A percentile compares a stretch with the other conserved stretches of the same genome.
Evolutionary conservation across 2,113 vertebrate genomes (phyloP).

Genomic region (Morone saxatilis): DNA sequence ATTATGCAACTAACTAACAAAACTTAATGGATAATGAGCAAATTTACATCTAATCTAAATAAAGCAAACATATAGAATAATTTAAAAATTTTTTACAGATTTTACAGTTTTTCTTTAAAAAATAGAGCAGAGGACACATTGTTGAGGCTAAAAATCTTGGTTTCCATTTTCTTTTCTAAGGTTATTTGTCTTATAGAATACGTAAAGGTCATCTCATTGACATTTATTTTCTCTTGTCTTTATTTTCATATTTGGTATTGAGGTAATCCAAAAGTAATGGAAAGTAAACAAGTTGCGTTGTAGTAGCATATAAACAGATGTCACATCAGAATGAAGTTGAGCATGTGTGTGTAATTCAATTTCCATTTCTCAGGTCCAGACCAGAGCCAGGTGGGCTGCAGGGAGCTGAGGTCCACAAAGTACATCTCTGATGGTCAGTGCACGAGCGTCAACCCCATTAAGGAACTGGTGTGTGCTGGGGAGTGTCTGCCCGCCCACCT

Average conservation of each 20-base stretch:
- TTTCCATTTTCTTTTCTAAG: too few species aligned
- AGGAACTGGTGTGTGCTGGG: conserved; percentile 96
- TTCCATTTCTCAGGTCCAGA: conserved; percentile 73
- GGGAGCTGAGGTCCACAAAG: conserved; percentile 94
- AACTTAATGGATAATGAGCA: background rate
- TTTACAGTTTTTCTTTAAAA: too few species aligned
- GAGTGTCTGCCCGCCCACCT: conserved; percentile 93
- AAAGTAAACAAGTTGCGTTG: too few species aligned
- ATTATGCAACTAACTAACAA: background rate
- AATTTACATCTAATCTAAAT: background rate
- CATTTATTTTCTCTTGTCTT: too few species aligned
- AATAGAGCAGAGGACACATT: too few species aligned
- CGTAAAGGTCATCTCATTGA: too few species aligned
- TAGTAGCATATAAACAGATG: background rate
- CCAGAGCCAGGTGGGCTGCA: conserved; percentile 91
- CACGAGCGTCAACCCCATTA: conserved; percentile 93
- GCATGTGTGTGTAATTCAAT: background rate
- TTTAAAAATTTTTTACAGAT: background rate
- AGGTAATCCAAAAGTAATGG: too few species aligned
- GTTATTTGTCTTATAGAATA: too few species aligned
- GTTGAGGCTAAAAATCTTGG: too few species aligned
- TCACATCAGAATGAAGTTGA: background rate
- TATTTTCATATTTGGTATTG: too few species aligned
- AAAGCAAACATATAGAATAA: background rate
- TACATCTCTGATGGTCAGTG: conserved; percentile 98